Evolutionary conservation across 1,140 invertebrate genomes (phyloP), one percentile per base, ranked within the genome.

Genomic region (Hyles vespertilio): DNA sequence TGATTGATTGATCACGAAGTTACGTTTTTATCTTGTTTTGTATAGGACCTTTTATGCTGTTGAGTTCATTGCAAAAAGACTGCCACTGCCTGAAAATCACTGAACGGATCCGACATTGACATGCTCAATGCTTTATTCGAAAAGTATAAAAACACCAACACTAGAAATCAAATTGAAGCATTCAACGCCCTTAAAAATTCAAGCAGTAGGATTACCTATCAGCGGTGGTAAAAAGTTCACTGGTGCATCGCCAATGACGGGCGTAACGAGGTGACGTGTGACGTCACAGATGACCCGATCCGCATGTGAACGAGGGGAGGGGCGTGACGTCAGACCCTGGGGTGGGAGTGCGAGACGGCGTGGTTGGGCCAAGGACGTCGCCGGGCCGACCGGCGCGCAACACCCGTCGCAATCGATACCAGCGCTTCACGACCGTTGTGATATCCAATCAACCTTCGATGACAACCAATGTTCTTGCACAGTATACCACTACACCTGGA

Each of bases 291-390:
- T 69, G 69, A 69, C 70, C 72, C 67, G 72, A 48, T 66, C 69
- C 58, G 67, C 69, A 75, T 79, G 73, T 74, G 72, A 75, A 67
- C 62, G 61, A 69, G 71, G 72, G 73, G 73, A 70, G 72, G 63
- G 69, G 53, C 51, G 74, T 84, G 83, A 86, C 83, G 81, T 86
- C 75, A 86, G 63, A 52, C 11, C 49, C 58, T 57, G 58, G 69
- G 70, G 63, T 56, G 70, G 67, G 66, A 59, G 61, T 56, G 56
- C 59, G 73, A 79, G 79, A 76, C 82, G 70, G 73, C 71, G 69
- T 75, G 78, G 66, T 75, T 57, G 66, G 77, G 79, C 84, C 84
- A 87, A 87, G 84, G 84, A 79, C 84, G 84, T 87, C 81, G 71
- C 81, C 79, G 65, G 73, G 79, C 79, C 81, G 79, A 82, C 80